Conservation (phyloP, 2,797 vertebrate genomes). For the Propithecus deckenii region DNA sequence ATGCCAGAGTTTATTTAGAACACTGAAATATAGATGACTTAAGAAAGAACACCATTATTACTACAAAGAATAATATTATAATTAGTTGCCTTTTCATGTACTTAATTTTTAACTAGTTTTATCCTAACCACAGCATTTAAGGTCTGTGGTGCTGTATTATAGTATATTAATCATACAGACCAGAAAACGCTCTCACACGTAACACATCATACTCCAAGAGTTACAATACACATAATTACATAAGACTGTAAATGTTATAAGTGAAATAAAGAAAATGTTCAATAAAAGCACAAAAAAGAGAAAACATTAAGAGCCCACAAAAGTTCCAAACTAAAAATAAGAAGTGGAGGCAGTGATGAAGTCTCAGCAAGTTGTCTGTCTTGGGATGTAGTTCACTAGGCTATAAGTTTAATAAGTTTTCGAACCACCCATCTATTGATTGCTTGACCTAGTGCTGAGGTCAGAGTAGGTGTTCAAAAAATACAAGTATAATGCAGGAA, state of each 20-base stretch:
- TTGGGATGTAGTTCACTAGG: not conserved
- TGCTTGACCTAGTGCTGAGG: not conserved
- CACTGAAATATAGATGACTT: not conserved
- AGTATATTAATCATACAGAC: not conserved
- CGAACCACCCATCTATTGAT: not conserved
- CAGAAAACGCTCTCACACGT: not conserved
- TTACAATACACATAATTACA: not conserved
- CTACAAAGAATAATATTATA: not conserved
- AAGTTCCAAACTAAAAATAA: constrained; percentile 16
- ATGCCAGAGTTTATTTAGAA: not conserved
- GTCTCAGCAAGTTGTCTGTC: not conserved
- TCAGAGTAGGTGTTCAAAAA: not conserved
- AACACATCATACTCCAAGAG: not conserved
- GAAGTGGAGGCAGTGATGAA: not conserved
- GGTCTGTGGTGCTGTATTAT: not conserved
- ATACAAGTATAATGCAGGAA: not conserved
- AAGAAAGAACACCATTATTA: not conserved
- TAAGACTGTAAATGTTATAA: not conserved
- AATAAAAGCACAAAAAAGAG: not conserved
- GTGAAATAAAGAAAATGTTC: not conserved
- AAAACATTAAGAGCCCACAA: not conserved
- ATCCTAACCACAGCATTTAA: not conserved
- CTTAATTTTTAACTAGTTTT: constrained; percentile 27
- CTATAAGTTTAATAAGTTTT: not conserved
- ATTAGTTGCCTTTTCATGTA: not conserved